Percentiles rank a stretch among this genome's conserved stretches.
Conservation (phyloP, 2,797 vertebrate species). For the Zalophus californianus region DNA sequence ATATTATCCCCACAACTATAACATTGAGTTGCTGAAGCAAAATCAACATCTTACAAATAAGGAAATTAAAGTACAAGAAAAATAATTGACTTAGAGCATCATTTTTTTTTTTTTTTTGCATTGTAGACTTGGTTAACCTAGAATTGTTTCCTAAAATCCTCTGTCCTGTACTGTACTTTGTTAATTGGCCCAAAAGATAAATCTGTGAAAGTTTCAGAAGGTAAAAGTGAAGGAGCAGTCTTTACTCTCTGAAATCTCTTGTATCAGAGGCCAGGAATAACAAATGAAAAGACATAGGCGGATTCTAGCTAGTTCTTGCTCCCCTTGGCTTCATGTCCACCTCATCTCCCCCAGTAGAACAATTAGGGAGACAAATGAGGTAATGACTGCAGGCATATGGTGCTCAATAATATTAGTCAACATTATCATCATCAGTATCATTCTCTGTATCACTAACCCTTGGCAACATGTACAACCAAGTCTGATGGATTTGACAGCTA, state of each 20-base stretch:
- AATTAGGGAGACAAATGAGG: not conserved
- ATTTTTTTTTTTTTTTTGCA: not conserved
- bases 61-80: not conserved
- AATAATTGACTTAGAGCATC: not conserved
- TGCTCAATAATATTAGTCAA: not conserved
- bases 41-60: not conserved
- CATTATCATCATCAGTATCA: not conserved
- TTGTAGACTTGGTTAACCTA: not conserved
- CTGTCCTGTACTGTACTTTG: accelerated
- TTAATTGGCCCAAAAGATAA: not conserved
- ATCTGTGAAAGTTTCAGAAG: not conserved
- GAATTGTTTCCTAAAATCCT: not conserved
- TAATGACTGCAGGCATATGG: not conserved
- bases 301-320: not conserved
- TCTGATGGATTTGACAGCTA: not conserved
- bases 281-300: not conserved
- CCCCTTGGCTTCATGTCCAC: not conserved
- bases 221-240: not conserved
- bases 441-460: not conserved
- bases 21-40: not conserved
- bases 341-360: not conserved
- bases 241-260: not conserved
- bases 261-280: not conserved
- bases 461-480: not conserved
- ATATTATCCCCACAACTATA: not conserved